Percentiles rank a stretch among this genome's conserved stretches.
Conservation (phyloP, 2,888 invertebrate species). For the Nysson spinosus region DNA sequence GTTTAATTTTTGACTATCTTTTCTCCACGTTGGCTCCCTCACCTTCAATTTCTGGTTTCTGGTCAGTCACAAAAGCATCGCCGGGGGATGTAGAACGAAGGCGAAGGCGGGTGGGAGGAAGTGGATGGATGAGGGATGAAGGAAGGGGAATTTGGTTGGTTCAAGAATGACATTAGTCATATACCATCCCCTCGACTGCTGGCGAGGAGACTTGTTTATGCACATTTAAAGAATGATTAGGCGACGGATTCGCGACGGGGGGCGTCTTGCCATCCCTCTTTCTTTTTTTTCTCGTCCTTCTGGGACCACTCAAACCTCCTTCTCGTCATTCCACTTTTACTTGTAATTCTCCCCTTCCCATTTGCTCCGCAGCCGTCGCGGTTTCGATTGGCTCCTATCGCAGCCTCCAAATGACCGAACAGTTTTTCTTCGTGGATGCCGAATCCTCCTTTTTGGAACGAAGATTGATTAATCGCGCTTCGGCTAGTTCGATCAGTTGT, state of each 20-base stretch:
- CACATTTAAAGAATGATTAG: slow-evolving; percentile 78
- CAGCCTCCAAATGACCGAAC: slow-evolving; percentile 37
- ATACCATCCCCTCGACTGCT: slow-evolving; percentile 56
- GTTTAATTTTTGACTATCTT: slow-evolving; percentile 27
- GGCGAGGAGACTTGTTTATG: slow-evolving; percentile 74
- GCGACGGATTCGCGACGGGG: slow-evolving; percentile 73
- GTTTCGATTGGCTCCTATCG: slow-evolving; percentile 5
- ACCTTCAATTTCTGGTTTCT: slow-evolving; percentile 60
- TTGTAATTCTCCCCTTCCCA: slow-evolving; percentile 37
- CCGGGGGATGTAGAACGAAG: slow-evolving; percentile 44
- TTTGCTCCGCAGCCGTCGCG: slow-evolving; percentile 15
- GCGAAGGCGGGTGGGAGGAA: slow-evolving; percentile 46
- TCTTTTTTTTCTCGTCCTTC: slow-evolving; percentile 17
- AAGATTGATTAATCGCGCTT: not conserved
- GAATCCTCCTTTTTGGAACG: not conserved
- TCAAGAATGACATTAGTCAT: slow-evolving; percentile 75
- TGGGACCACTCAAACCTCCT: slow-evolving; percentile 2
- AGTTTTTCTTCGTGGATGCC: slow-evolving; percentile 11
- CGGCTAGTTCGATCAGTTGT: no score
- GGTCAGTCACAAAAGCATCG: slow-evolving; percentile 35
- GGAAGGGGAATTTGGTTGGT: slow-evolving; percentile 55
- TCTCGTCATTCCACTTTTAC: slow-evolving; percentile 33
- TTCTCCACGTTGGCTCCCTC: slow-evolving; percentile 38
- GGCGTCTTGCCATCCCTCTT: slow-evolving; percentile 62
- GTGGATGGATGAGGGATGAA: slow-evolving; percentile 34